phyloP scores from a whole-genome alignment of 1,140 invertebrate genomes.

The Lasioglossum baleicum region DNA sequence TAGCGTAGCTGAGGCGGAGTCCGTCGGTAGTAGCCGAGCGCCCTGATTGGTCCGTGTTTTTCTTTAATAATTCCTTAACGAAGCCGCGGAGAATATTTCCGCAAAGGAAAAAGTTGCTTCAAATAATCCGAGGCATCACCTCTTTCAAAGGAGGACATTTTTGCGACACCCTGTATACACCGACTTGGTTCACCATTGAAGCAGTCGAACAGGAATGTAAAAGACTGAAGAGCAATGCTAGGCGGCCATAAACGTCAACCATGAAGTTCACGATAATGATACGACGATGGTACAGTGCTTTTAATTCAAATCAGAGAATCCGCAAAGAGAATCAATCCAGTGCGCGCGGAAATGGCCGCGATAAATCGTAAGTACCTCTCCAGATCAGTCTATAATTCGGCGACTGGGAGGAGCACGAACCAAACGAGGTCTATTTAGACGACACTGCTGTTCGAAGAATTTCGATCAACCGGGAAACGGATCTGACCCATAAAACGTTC shows the following conservation, averaged over 20 bases:
- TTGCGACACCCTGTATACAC: no score
- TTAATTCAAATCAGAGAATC: not conserved
- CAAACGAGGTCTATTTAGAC: no score
- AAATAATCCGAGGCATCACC: no score
- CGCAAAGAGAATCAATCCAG: not conserved
- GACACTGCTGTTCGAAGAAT: not conserved
- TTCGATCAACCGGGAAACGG: conserved; percentile 13
- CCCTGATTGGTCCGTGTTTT: no score
- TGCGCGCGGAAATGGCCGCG: not conserved
- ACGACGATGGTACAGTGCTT: not conserved
- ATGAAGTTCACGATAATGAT: not conserved
- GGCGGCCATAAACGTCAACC: no score
- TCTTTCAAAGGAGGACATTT: no score
- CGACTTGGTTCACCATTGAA: no score
- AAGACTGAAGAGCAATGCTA: not conserved
- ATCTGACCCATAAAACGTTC: conserved; percentile 23
- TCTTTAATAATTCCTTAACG: no score
- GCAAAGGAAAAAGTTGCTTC: no score
- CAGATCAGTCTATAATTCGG: conserved; percentile 1
- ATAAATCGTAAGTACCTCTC: not conserved
- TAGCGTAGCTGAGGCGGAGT: no score
- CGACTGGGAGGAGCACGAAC: not conserved
- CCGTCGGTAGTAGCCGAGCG: no score
- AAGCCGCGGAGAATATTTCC: no score
- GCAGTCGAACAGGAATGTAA: not conserved